phyloP scores from a whole-genome alignment of 92 coral and sea anemone genomes.

The Epizoanthus rinbou region DNA sequence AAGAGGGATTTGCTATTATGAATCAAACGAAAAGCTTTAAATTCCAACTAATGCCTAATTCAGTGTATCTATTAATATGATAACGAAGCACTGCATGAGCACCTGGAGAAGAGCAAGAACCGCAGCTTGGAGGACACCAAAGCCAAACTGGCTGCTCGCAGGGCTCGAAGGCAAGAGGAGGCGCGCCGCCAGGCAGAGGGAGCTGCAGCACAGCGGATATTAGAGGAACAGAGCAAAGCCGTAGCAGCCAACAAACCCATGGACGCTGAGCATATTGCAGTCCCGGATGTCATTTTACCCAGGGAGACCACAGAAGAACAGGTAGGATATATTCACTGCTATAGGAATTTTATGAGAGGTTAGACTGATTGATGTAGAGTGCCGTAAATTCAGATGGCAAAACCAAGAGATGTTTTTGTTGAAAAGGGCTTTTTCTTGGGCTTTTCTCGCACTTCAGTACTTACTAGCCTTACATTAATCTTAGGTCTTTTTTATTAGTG shows the following conservation, averaged over 20 bases:
- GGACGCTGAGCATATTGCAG: constrained; percentile 87
- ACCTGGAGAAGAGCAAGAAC: constrained; percentile 83
- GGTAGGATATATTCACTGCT: constrained; percentile 48
- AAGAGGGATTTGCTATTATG: no score
- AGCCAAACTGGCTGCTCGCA: constrained; percentile 96
- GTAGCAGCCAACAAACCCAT: constrained; percentile 84
- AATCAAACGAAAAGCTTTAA: no score
- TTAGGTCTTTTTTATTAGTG: no score
- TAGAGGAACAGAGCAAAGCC: constrained; percentile 96
- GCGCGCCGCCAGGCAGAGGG: constrained; percentile 96
- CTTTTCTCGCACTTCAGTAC: no score
- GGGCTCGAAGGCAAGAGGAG: constrained; percentile 96
- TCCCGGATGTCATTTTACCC: constrained; percentile 88
- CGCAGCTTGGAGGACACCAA: constrained; percentile 83
- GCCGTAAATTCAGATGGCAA: no score
- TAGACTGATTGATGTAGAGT: no score
- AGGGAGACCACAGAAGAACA: constrained; percentile 93
- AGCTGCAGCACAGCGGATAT: constrained; percentile 90
- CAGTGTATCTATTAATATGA: no score
- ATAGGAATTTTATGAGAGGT: no score
- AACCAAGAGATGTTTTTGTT: no score
- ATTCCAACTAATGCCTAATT: no score
- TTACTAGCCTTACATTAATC: no score
- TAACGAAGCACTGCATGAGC: constrained; percentile 74
- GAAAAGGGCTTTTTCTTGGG: no score